Evolutionary conservation across 1,140 invertebrate genomes (phyloP).

Genomic region (Lordiphosa mommai): DNA sequence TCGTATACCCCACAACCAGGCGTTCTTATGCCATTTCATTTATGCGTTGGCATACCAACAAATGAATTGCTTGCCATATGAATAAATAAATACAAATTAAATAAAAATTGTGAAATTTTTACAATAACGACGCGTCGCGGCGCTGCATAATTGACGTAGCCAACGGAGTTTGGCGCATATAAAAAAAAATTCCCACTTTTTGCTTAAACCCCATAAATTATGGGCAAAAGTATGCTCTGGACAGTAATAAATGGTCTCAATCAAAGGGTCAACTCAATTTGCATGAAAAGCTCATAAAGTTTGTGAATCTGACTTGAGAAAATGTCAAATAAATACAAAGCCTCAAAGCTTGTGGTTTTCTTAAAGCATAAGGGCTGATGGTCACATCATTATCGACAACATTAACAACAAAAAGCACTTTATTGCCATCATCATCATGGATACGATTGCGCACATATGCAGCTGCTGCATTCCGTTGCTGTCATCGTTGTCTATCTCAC

Average conservation of each 20-base stretch:
- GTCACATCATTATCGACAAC: slow-evolving; percentile 71
- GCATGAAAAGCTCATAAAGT: slow-evolving; percentile 53
- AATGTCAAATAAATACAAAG: slow-evolving; percentile 52
- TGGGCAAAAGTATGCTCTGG: slow-evolving; percentile 34
- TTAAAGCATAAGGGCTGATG: slow-evolving; percentile 10
- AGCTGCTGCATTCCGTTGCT: slow-evolving; percentile 4
- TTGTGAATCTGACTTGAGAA: slow-evolving; percentile 23
- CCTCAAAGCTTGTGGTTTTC: slow-evolving; percentile 5
- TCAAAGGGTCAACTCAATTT: slow-evolving; percentile 40
- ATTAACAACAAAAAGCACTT: slow-evolving; percentile 70
- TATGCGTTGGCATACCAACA: slow-evolving; percentile 36
- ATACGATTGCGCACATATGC: slow-evolving; percentile 34
- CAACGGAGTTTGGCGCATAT: neutral
- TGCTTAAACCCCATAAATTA: slow-evolving; percentile 31
- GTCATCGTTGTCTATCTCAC: slow-evolving; percentile 8
- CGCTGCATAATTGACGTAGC: slow-evolving; percentile 46
- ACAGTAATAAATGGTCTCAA: slow-evolving; percentile 49
- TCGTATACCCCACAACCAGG: neutral
- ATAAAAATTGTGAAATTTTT: slow-evolving; percentile 50
- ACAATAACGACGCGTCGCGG: slow-evolving; percentile 42
- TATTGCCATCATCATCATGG: slow-evolving; percentile 62
- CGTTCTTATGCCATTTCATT: slow-evolving; percentile 18
- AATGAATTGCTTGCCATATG: slow-evolving; percentile 54
- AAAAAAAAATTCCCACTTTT: neutral
- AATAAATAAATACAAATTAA: slow-evolving; percentile 71